Evolutionary conservation across 2,888 invertebrate species (phyloP), one percentile per base, ranked within the genome.

Genomic region (Cheilosia pagana): DNA sequence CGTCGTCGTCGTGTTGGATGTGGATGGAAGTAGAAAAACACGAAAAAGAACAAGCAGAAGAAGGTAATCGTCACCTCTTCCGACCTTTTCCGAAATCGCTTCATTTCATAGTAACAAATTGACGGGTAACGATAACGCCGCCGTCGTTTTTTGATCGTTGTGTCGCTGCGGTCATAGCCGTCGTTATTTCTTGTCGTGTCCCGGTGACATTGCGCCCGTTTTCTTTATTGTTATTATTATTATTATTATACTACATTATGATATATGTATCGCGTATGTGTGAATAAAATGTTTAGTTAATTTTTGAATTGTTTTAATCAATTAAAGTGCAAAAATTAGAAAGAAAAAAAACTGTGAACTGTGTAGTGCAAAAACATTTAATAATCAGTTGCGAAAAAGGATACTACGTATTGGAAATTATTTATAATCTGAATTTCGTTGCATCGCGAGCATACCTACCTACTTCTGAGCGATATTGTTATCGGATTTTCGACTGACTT

Each of bases 71-170:
- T 71, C 85, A 81, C 83, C 83, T 83, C 83, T 75, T 75, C 65
- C 75, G 75, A 85, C 65, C 71, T 81, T 85, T 79, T 85, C 48
- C 21, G 59, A 81, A 85, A 76, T 71, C 81, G 81, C 65, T 81
- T 85, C 81, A 85, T 67, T 85, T 75, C 70, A 21, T 85, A 85
- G 83, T 85, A 75, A 70, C 83, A 79, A 79, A 75, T 85, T 85
- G 85, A 85, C 85, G 81, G 75, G 81, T 75, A 75, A 48, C 75
- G 81, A 71, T 85, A 81, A 70, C 75, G 65, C 48, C 75, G 65
- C 35, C 75, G 75, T 75, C 72, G 82, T 77, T 78, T 78, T 70
- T 55, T 67, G 67, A 60, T 77, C 72, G 65, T 63, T 72, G 82
- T 71, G 65, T 71, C 70, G 74, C 55, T 60, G 48, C 53, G 53